Conservation (phyloP, 2,888 invertebrate species). For the Apodemia hepburni region DNA sequence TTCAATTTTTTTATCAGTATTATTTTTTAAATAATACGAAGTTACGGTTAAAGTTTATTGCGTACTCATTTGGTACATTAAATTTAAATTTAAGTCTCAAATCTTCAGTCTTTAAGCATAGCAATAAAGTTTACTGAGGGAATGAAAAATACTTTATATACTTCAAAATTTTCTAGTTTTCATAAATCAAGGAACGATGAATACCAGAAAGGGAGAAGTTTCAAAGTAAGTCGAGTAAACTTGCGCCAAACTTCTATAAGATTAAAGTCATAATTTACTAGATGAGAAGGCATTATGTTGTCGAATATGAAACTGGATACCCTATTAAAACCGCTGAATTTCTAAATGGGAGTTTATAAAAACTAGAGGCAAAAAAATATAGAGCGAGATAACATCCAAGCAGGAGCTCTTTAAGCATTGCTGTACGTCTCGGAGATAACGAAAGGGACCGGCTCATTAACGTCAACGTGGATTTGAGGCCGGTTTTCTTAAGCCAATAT, state of each 20-base stretch:
- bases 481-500: conserved; percentile 71
- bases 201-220: conserved; percentile 59
- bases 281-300: conserved; percentile 62
- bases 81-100: conserved; percentile 39
- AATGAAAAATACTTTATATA: conserved; percentile 59
- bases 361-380: conserved; percentile 38
- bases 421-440: conserved; percentile 69
- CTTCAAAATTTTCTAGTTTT: conserved; percentile 66
- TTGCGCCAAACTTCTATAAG: conserved; percentile 60
- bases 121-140: conserved; percentile 50
- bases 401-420: conserved; percentile 57
- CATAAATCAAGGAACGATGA: conserved; percentile 69
- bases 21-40: too few relatives aligned
- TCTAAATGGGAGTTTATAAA: conserved; percentile 46
- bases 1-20: too few relatives aligned
- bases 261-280: conserved; percentile 72
- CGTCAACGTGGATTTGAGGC: conserved; percentile 62
- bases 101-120: conserved; percentile 48
- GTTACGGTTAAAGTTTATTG: conserved; percentile 27
- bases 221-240: conserved; percentile 65
- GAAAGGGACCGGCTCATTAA: conserved; percentile 71
- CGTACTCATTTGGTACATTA: conserved; percentile 34
- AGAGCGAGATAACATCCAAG: conserved; percentile 50
- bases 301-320: conserved; percentile 57
- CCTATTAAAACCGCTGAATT: conserved; percentile 49